These are phyloP conservation scores for Solenopsis fugax DNA, from an alignment of 1,140 invertebrate genomes.

Conservation along the genomic window DNA sequence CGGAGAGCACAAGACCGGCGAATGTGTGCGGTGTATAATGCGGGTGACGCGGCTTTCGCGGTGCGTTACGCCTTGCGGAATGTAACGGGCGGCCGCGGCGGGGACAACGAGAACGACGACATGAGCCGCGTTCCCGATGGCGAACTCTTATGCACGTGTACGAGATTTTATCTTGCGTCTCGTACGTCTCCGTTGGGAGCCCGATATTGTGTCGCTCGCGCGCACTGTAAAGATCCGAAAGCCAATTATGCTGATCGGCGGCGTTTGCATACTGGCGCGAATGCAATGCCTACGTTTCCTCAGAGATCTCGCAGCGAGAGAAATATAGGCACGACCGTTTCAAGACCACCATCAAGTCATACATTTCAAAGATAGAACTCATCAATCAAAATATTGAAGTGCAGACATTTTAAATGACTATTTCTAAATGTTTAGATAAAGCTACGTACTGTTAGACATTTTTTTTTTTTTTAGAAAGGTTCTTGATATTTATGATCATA, in stretches of 20 bases:
- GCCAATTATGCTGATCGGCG: constrained; percentile 32
- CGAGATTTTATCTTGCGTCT: constrained; percentile 50
- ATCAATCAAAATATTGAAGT: neutral
- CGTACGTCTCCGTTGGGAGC: constrained; percentile 30
- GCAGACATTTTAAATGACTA: neutral
- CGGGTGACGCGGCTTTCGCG: constrained; percentile 45
- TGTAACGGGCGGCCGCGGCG: constrained; percentile 1
- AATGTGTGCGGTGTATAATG: constrained; percentile 36
- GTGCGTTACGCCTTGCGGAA: constrained; percentile 54
- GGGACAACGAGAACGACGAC: constrained; percentile 30
- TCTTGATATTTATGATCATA: too few species aligned
- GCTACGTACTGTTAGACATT: neutral
- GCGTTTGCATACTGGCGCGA: constrained; percentile 20
- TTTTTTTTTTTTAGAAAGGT: too few species aligned
- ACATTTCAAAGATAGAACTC: neutral
- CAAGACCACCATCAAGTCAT: neutral
- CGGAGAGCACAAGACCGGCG: constrained; percentile 38
- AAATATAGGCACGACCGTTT: neutral
- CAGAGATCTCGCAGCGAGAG: neutral
- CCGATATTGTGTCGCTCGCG: constrained; percentile 35
- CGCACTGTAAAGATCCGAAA: constrained; percentile 19
- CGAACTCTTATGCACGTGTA: constrained; percentile 35
- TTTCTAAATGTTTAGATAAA: neutral
- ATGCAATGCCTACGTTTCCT: neutral
- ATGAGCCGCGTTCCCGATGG: constrained; percentile 35